These are phyloP conservation scores for Styela plicata DNA, from an alignment of 23 tunicate genomes.

Conservation along the genomic window DNA sequence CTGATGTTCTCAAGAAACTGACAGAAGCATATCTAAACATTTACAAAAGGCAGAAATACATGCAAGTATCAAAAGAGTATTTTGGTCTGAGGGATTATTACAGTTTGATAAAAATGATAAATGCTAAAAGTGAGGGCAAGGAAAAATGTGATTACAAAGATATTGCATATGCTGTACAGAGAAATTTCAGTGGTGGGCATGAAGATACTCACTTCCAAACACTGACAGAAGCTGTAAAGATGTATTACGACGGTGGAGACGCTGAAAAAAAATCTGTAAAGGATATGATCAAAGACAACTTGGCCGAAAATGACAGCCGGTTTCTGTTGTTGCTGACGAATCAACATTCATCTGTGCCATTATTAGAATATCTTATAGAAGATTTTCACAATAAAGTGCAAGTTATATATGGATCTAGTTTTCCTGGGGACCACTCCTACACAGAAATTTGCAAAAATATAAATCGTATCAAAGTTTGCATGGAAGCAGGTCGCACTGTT, in stretches of 20 bases:
- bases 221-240: conserved; percentile 24
- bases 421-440: conserved; percentile 50
- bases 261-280: background rate
- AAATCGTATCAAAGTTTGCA: conserved; percentile 56
- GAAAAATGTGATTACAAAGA: background rate
- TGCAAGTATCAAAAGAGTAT: conserved; percentile 26
- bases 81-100: conserved; percentile 63
- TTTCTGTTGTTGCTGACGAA: conserved; percentile 48
- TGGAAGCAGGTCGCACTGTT: conserved; percentile 55
- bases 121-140: background rate
- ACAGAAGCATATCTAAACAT: conserved; percentile 45
- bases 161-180: conserved; percentile 26
- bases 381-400: background rate
- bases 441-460: conserved; percentile 53
- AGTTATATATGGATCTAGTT: conserved; percentile 51
- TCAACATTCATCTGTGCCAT: conserved; percentile 48
- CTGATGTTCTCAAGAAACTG: conserved; percentile 7
- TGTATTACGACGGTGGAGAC: conserved; percentile 3
- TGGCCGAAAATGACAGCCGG: conserved; percentile 39
- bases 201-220: background rate
- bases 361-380: conserved; percentile 30
- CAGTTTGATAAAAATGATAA: conserved; percentile 37
- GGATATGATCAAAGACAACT: conserved; percentile 29
- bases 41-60: conserved; percentile 2
- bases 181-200: conserved; percentile 49